Base-by-base conservation (phyloP, 2,113 vertebrate species). In the Acanthochromis polyacanthus region DNA sequence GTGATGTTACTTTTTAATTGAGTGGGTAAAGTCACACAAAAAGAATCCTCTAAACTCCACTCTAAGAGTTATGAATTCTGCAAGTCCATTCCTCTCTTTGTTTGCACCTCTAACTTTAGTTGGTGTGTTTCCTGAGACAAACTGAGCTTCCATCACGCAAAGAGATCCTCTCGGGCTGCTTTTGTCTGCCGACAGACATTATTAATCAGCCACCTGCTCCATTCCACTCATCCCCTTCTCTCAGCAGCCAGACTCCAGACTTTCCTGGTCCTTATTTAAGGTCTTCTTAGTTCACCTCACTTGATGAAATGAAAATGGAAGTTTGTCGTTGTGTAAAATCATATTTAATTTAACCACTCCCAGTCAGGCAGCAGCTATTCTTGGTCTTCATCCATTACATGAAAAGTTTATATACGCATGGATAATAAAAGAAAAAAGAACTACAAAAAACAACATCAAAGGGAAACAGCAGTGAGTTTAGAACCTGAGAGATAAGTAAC, bases 281-380 rank as follows among this genome's bases (percentile, higher is more conserved):
- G 55, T 63, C 51, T 62, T 66, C 36, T 75, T 58, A 53, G 65
- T 65, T 73, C 43, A 53, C 6, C 6, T 53, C 46, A 6, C 20
- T 62, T 61, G 64, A 74, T 53, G 19, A 62, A 74, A 77, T 57
- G 22, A 58, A 59, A 74, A 38, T 15, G 51, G 53, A 82, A 75
- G 65, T 71, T 60, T 79, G 59, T 72, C 55, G 62, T 75, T 59
- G 46, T 19, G 64, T 57, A 60, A 78, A 71, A 52, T 78, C 84
- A 74, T 81, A 46, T 83, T 84, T 81, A 86, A 90, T 83, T 90
- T 15, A 86, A 72, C 50, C 32, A 2, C 62, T 53, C 51, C 61
- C 63, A 71, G 59, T 55, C 78, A 71, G 50, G 62, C 30, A 22
- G 67, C 60, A 28, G 67, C 60, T 72, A 68, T 76, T 76, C 55